Conservation (phyloP, 2,113 vertebrate genomes). For the Chlamydotis undulata region DNA sequence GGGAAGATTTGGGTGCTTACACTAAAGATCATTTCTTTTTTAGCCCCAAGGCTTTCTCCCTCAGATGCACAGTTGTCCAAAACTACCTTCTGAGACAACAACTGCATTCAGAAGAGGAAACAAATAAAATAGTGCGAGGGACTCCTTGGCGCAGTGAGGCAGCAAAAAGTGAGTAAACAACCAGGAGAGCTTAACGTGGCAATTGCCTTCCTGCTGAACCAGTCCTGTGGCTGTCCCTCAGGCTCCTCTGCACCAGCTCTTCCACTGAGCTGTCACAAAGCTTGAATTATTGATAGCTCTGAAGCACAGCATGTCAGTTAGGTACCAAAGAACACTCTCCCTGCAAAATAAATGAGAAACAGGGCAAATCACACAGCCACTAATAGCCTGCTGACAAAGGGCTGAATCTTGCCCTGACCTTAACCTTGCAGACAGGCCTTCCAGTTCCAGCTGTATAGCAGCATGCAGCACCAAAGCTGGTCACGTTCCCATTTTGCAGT, state of each 20-base stretch:
- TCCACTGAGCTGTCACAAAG: neutral
- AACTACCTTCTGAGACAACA: neutral
- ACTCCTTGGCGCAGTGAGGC: neutral
- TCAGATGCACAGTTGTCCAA: neutral
- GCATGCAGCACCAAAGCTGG: neutral
- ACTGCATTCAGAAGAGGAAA: neutral
- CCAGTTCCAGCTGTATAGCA: neutral
- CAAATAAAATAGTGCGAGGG: neutral
- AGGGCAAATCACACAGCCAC: neutral
- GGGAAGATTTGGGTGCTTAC: neutral
- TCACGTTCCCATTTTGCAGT: neutral
- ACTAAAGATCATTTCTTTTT: neutral
- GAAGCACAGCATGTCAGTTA: neutral
- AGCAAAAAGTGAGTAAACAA: constrained; percentile 26
- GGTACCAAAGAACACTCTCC: neutral
- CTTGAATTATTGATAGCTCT: constrained; percentile 35
- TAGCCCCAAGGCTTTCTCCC: neutral
- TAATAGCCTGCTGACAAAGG: neutral
- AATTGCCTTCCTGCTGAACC: constrained; percentile 40
- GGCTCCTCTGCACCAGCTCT: neutral
- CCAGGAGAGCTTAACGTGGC: neutral
- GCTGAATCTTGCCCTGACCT: neutral
- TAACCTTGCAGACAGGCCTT: neutral
- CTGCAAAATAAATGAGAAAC: neutral
- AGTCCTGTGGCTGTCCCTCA: constrained; percentile 34